Conservation (phyloP, 1,140 invertebrate species). For the Tyrophagus putrescentiae region DNA sequence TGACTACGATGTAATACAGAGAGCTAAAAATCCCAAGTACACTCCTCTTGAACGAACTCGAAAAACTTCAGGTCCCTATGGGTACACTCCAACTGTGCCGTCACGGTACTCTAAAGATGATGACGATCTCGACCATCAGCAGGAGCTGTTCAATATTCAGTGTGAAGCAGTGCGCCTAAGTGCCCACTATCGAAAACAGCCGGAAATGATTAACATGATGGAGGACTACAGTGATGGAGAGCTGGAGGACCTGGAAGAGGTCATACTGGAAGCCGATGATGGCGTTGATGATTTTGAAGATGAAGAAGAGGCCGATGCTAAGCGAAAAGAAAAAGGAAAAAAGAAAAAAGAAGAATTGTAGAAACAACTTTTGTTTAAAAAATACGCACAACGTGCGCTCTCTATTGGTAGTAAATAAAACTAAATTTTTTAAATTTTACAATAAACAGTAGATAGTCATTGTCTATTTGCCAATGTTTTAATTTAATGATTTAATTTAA, state of each 20-base stretch:
- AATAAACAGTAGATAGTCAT: too few species aligned
- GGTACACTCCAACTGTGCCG: neutral
- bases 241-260: neutral
- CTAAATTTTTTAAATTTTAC: too few species aligned
- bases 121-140: neutral
- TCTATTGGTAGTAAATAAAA: too few species aligned
- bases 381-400: too few species aligned
- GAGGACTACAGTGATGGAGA: neutral
- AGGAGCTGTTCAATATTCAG: neutral
- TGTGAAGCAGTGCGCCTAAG: neutral
- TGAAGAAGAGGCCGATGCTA: too few species aligned
- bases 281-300: neutral
- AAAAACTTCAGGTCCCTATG: neutral
- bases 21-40: constrained; percentile 1
- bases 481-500: too few species aligned
- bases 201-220: neutral
- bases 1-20: neutral
- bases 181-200: neutral
- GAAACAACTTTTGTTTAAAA: too few species aligned
- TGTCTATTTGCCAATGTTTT: too few species aligned
- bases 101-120: neutral
- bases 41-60: neutral
- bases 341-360: too few species aligned
- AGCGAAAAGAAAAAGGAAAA: too few species aligned
- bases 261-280: neutral